Base-by-base conservation (phyloP, 2,113 vertebrate genomes). In the Anser brachyrhynchus region DNA sequence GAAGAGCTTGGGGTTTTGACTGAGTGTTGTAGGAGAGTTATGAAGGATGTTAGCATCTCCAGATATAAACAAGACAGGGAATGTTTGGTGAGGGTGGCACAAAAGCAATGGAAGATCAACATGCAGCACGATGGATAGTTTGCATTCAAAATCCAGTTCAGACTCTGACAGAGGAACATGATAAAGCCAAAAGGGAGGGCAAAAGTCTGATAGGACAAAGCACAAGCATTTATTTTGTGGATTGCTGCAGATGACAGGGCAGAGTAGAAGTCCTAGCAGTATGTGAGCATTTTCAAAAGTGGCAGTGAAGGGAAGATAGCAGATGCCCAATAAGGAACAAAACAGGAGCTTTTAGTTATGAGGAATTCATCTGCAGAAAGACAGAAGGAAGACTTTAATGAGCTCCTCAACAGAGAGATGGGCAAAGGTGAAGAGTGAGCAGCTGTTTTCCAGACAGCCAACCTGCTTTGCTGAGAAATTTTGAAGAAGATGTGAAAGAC, bases 381-480 rank as follows among this genome's bases (percentile, higher is more conserved):
- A 49, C 87, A 85, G 74, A 94, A 44, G 22, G 81, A 88, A 80
- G 35, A 62, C 59, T 91, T 93, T 96, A 95, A 95, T 97, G 87
- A 95, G 90, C 64, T 95, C 84, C 78, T 95, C 90, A 94, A 83
- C 84, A 93, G 84, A 91, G 88, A 90, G 44, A 58, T 91, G 67
- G 52, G 64, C 67, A 91, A 94, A 93, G 92, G 94, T 95, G 85
- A 91, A 90, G 78, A 94, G 58, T 91, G 96, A 94, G 84, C 76
- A 84, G 67, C 59, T 3, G 29, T 91, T 87, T 93, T 85, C 58
- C 59, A 73, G 90, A 83, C 17, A 80, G 85, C 59, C 26, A 37
- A 88, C 72, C 31, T 92, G 79, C 86, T 94, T 74, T 69, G 51
- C 51, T 51, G 57, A 87, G 29, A n/a, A 82, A 62, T 79, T 75